Evolutionary conservation across 2,113 vertebrate genomes (phyloP).

Genomic region (Mus musculus): DNA sequence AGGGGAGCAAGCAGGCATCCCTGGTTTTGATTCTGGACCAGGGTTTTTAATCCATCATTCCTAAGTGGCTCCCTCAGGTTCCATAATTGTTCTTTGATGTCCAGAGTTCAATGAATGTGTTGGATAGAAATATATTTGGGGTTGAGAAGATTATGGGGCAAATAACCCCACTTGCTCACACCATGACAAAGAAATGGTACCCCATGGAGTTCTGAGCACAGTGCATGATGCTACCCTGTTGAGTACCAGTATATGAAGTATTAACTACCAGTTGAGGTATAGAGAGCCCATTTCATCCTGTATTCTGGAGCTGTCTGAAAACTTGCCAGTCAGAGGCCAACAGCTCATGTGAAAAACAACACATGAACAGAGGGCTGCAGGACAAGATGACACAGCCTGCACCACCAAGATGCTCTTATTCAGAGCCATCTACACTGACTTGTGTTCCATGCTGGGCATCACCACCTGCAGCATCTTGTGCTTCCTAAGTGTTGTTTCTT

Average conservation of each 20-base stretch:
- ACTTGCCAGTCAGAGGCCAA: not conserved
- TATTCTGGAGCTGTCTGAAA: not conserved
- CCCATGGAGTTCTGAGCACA: too few species aligned
- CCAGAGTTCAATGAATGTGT: not conserved
- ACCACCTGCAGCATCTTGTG: not conserved
- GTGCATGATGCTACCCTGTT: too few species aligned
- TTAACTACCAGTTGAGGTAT: rapidly evolving
- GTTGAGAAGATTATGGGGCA: not conserved
- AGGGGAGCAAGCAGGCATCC: not conserved
- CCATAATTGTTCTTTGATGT: rapidly evolving
- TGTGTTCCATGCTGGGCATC: not conserved
- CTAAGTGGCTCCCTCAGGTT: not conserved
- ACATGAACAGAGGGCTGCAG: not conserved
- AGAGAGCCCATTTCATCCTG: rapidly evolving
- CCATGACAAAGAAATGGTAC: not conserved
- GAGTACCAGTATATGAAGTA: too few species aligned
- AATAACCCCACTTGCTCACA: not conserved
- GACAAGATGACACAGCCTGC: rapidly evolving
- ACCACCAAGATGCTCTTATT: not conserved
- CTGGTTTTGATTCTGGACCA: not conserved
- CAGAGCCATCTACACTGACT: not conserved
- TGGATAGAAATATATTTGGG: not conserved
- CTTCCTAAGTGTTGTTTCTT: too few species aligned
- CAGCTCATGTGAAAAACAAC: rapidly evolving
- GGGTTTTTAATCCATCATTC: too few species aligned